Evolutionary conservation across 2,888 invertebrate genomes (phyloP).

Genomic region (Philonicus albiceps): DNA sequence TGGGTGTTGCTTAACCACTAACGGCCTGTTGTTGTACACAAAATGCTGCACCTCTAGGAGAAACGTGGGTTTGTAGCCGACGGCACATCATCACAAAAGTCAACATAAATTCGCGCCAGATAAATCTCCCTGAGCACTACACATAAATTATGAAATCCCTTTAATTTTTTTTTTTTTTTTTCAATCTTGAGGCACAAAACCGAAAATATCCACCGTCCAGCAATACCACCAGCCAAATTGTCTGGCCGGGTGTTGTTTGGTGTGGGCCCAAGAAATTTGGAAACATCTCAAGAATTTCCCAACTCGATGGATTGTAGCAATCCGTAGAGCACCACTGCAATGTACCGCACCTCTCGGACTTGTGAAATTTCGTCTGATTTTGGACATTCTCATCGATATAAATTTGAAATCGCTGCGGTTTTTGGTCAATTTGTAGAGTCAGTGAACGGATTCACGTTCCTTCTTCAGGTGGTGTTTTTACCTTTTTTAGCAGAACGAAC

Average conservation of each 20-base stretch:
- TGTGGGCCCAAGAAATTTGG: background rate
- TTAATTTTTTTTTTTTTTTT: background rate
- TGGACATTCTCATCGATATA: background rate
- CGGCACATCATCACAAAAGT: background rate
- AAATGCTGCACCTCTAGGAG: background rate
- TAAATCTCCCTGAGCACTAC: background rate
- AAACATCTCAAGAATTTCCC: slow-evolving; percentile 17
- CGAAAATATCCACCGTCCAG: background rate
- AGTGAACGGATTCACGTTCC: background rate
- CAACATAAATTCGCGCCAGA: background rate
- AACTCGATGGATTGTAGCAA: background rate
- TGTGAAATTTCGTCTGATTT: background rate
- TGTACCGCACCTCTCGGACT: background rate
- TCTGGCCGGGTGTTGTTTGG: background rate
- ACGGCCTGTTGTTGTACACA: background rate
- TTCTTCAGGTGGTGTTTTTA: background rate
- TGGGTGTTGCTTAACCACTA: background rate
- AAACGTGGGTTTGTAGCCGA: background rate
- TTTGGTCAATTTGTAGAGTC: background rate
- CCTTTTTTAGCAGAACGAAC: background rate
- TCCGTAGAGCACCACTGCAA: background rate
- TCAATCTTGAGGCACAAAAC: background rate
- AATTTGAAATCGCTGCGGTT: background rate
- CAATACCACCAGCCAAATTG: background rate
- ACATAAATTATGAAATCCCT: background rate